phyloP scores from a whole-genome alignment of 92 coral and sea anemone species.

The Porites lobata region DNA sequence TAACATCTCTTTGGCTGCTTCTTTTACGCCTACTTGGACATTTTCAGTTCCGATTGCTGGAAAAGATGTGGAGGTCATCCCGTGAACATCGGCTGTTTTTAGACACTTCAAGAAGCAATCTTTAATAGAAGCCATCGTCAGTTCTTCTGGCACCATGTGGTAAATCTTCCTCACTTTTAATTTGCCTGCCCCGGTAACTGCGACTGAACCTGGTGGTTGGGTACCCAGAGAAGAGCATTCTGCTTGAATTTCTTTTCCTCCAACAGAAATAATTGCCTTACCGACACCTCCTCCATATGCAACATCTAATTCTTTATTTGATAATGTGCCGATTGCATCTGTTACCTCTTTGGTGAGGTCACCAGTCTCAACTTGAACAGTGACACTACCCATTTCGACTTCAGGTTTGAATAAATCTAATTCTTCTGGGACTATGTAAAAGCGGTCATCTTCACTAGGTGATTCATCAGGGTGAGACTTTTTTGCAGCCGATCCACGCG shows the following conservation, averaged over 20 bases:
- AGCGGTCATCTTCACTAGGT: background rate
- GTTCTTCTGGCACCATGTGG: slow-evolving; percentile 62
- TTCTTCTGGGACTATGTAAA: slow-evolving; percentile 16
- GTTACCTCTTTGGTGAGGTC: slow-evolving; percentile 81
- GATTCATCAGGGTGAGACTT: background rate
- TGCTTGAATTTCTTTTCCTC: slow-evolving; percentile 73
- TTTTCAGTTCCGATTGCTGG: slow-evolving; percentile 90
- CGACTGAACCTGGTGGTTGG: slow-evolving; percentile 18
- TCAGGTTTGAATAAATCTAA: slow-evolving; percentile 15
- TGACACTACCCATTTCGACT: slow-evolving; percentile 42
- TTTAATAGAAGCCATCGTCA: slow-evolving; percentile 10
- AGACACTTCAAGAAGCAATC: slow-evolving; percentile 65
- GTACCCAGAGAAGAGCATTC: slow-evolving; percentile 46
- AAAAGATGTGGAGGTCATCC: slow-evolving; percentile 67
- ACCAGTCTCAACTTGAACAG: slow-evolving; percentile 72
- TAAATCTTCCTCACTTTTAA: slow-evolving; percentile 49
- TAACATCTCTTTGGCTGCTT: slow-evolving; percentile 70
- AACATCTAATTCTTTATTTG: slow-evolving; percentile 57
- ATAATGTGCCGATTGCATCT: slow-evolving; percentile 74
- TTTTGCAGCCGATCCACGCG: slow-evolving; percentile 9
- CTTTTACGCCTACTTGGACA: slow-evolving; percentile 29
- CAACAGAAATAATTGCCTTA: slow-evolving; percentile 63
- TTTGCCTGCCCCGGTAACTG: slow-evolving; percentile 62
- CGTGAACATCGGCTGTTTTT: slow-evolving; percentile 23
- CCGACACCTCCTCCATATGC: slow-evolving; percentile 67